Conservation (phyloP, 2,888 invertebrate species). For the Phlogophora meticulosa region DNA sequence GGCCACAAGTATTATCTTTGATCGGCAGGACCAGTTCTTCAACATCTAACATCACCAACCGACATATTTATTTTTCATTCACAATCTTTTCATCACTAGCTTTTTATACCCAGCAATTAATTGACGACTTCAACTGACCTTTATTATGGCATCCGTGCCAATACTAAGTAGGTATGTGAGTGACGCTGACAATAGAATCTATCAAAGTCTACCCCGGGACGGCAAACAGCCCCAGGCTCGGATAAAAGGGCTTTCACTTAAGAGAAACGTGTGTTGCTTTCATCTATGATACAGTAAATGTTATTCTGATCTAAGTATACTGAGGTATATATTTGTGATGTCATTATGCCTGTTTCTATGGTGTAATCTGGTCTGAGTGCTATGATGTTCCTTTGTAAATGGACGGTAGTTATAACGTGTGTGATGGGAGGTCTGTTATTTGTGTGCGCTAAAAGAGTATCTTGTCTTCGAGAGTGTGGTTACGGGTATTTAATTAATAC, state of each 20-base stretch:
- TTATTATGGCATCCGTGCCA: not conserved
- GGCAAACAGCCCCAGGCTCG: conserved; percentile 73
- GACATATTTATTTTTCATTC: not conserved
- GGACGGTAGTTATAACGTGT: not conserved
- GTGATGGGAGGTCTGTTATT: conserved; percentile 15
- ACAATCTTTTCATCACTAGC: too few species aligned
- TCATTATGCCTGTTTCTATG: conserved; percentile 39
- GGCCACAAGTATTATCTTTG: not conserved
- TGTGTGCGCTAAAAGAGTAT: not conserved
- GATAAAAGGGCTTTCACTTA: conserved; percentile 74
- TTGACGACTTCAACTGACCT: conserved; percentile 1
- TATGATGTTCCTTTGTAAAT: conserved; percentile 16
- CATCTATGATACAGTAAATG: conserved; percentile 64
- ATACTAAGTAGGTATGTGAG: not conserved
- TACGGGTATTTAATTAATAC: too few species aligned
- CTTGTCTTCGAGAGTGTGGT: conserved; percentile 16
- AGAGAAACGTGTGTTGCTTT: conserved; percentile 68
- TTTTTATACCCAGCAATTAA: conserved; percentile 4
- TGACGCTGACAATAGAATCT: conserved; percentile 41
- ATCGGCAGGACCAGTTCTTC: not conserved
- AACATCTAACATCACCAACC: not conserved
- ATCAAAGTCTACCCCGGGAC: conserved; percentile 65
- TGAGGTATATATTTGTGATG: conserved; percentile 24
- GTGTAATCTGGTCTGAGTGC: conserved; percentile 26
- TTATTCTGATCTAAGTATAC: conserved; percentile 63